Evolutionary conservation across 2,113 vertebrate species (phyloP).

Genomic region (Heptranchias perlo): DNA sequence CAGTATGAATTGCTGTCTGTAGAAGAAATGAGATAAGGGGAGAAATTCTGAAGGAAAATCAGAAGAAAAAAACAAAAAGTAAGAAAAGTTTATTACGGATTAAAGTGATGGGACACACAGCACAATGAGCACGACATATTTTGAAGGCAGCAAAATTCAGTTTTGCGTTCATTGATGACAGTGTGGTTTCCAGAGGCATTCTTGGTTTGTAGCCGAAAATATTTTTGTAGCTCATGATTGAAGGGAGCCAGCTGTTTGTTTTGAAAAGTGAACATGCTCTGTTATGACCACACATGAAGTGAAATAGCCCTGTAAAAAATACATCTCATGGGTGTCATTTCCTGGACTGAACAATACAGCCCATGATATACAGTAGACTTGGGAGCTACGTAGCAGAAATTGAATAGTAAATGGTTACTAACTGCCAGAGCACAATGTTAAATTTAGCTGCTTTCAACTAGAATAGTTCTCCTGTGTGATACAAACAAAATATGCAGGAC

Average conservation of each 20-base stretch:
- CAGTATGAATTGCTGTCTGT: neutral
- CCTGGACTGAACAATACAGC: neutral
- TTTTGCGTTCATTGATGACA: neutral
- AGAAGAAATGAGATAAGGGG: neutral
- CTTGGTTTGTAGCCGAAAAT: neutral
- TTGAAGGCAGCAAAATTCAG: neutral
- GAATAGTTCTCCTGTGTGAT: neutral
- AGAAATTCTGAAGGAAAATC: conserved; percentile 1
- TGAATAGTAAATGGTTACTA: neutral
- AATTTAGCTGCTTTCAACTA: neutral
- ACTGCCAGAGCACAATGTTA: neutral
- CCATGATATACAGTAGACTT: neutral
- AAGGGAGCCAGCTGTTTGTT: neutral
- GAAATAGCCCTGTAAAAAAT: neutral
- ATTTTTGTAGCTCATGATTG: neutral
- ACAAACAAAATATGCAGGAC: neutral
- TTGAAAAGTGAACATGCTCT: neutral
- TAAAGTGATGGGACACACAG: neutral
- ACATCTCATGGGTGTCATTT: neutral
- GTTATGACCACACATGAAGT: neutral
- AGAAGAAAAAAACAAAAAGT: neutral
- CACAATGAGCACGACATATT: neutral
- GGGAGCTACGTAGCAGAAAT: neutral
- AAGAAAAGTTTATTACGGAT: neutral
- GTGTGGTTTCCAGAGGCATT: neutral